These are phyloP conservation scores for Rhamnusium bicolor DNA, from an alignment of 2,888 invertebrate genomes.

Conservation along the genomic window DNA sequence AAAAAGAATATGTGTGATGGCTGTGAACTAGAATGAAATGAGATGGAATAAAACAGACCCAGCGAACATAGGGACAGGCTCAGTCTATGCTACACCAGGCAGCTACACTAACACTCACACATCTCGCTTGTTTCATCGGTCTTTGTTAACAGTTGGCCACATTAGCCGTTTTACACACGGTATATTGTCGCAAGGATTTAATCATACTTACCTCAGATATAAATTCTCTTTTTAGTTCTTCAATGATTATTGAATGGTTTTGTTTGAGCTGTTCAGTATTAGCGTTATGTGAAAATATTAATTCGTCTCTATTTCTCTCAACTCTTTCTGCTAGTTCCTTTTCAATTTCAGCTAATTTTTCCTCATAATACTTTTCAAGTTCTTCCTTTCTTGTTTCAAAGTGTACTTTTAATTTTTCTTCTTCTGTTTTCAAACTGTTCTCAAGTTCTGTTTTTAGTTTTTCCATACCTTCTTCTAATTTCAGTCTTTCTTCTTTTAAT, in stretches of 20 bases:
- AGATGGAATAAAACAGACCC: too few species aligned
- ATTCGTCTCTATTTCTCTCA: slow-evolving; percentile 70
- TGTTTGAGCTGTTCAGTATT: slow-evolving; percentile 74
- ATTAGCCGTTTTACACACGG: too few species aligned
- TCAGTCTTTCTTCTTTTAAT: slow-evolving; percentile 63
- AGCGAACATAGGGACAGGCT: too few species aligned
- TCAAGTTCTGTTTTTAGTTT: slow-evolving; percentile 70
- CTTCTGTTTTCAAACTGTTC: slow-evolving; percentile 61
- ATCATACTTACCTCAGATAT: slow-evolving; percentile 77
- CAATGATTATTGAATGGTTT: slow-evolving; percentile 76
- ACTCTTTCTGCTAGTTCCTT: slow-evolving; percentile 72
- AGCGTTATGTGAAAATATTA: slow-evolving; percentile 74
- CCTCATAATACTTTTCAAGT: slow-evolving; percentile 72
- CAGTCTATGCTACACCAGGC: too few species aligned
- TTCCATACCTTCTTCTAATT: slow-evolving; percentile 71
- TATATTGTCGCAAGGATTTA: too few species aligned
- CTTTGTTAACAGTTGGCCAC: too few species aligned
- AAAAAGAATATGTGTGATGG: too few species aligned
- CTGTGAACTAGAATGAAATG: too few species aligned
- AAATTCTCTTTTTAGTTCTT: slow-evolving; percentile 77
- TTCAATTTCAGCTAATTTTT: slow-evolving; percentile 73
- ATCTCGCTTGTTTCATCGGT: too few species aligned
- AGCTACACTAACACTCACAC: too few species aligned
- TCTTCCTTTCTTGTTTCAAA: slow-evolving; percentile 66
- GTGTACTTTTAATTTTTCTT: slow-evolving; percentile 63